Evolutionary conservation across 2,113 vertebrate genomes (phyloP).

Genomic region (Aptenodytes patagonicus): DNA sequence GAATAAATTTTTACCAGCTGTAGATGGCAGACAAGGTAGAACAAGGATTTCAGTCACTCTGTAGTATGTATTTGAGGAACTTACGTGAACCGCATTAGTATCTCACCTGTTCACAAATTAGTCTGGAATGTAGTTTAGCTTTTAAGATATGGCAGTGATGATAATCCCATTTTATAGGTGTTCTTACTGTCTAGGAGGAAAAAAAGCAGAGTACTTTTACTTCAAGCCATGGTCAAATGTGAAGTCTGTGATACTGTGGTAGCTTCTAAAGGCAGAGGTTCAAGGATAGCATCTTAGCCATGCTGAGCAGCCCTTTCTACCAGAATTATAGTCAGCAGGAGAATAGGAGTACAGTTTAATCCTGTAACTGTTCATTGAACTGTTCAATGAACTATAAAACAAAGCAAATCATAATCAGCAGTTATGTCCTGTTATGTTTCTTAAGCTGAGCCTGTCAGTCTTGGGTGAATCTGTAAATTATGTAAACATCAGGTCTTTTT

Average conservation of each 20-base stretch:
- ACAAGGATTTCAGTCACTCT: not conserved
- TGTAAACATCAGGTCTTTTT: not conserved
- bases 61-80: not conserved
- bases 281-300: not conserved
- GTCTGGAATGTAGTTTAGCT: not conserved
- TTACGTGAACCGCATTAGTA: accelerated
- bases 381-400: not conserved
- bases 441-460: not conserved
- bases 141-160: not conserved
- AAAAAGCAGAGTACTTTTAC: not conserved
- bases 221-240: not conserved
- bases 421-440: not conserved
- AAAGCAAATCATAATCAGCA: not conserved
- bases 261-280: not conserved
- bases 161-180: not conserved
- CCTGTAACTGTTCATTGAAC: not conserved
- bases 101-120: not conserved
- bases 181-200: not conserved
- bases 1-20: not conserved
- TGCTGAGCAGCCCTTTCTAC: not conserved
- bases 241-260: not conserved
- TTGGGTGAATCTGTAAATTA: not conserved
- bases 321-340: not conserved
- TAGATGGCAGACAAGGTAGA: not conserved
- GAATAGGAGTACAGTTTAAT: not conserved